phyloP scores from a whole-genome alignment of 2,113 vertebrate species.

The Eubucco bourcierii region DNA sequence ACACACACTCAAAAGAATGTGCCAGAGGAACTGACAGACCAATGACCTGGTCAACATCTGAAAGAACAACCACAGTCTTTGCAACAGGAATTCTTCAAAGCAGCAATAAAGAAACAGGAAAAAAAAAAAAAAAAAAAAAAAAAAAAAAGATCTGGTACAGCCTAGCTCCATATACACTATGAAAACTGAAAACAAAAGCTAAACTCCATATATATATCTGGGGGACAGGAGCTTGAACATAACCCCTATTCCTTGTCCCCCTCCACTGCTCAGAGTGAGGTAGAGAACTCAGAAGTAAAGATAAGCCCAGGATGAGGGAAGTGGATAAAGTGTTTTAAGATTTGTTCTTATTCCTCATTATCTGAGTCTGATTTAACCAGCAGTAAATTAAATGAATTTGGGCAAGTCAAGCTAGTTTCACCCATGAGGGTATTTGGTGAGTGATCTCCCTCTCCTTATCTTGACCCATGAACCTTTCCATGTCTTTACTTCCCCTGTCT shows the following conservation, averaged over 20 bases:
- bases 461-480: background rate
- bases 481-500: background rate
- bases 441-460: background rate
- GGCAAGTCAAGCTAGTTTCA: background rate
- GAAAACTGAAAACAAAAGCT: background rate
- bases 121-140: background rate
- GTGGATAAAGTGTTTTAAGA: background rate
- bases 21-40: background rate
- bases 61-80: background rate
- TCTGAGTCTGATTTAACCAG: background rate
- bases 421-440: background rate
- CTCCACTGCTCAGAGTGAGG: rapidly evolving
- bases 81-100: background rate
- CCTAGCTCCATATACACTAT: background rate
- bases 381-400: background rate
- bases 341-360: background rate
- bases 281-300: background rate
- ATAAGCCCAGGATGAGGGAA: background rate
- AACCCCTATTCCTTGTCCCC: rapidly evolving
- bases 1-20: background rate
- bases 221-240: background rate
- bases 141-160: background rate
- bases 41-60: background rate
- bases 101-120: background rate
- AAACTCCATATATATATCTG: rapidly evolving